phyloP scores from a whole-genome alignment of 2,888 invertebrate genomes.

The Archips xylosteana region DNA sequence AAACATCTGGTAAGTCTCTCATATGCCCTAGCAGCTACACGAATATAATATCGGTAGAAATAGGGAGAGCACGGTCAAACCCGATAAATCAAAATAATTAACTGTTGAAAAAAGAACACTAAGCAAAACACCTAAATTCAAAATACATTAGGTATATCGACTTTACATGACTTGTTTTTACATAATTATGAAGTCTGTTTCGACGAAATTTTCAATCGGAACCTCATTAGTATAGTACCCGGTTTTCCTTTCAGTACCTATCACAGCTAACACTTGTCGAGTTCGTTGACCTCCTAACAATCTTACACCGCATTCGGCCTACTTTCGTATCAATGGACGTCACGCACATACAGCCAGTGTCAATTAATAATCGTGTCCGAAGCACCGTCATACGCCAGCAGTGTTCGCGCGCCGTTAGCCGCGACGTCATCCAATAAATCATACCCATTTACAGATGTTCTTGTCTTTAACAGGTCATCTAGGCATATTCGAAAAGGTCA shows the following conservation, averaged over 20 bases:
- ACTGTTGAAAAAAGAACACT: too few relatives aligned
- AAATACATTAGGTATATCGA: too few relatives aligned
- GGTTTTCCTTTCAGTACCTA: neutral
- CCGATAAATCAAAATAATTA: too few relatives aligned
- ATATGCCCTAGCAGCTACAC: too few relatives aligned
- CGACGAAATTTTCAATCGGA: neutral
- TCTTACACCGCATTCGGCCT: constrained; percentile 11
- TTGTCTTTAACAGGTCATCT: constrained; percentile 21
- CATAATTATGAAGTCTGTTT: neutral
- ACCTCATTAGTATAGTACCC: neutral
- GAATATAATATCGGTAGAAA: too few relatives aligned
- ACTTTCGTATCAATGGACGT: constrained; percentile 61
- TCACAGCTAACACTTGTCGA: neutral
- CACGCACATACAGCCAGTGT: constrained; percentile 61
- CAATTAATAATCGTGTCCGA: constrained; percentile 67
- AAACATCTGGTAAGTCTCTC: too few relatives aligned
- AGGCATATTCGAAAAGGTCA: constrained; percentile 18
- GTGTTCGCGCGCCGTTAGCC: constrained; percentile 44
- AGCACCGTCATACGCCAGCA: constrained; percentile 54
- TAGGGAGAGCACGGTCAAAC: too few relatives aligned
- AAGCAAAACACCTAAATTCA: too few relatives aligned
- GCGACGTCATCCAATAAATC: constrained; percentile 41
- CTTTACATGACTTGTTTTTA: too few relatives aligned
- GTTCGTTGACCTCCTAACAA: neutral
- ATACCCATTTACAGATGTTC: constrained; percentile 53